Evolutionary conservation across 2,888 invertebrate species (phyloP), one percentile per base, ranked within the genome.

Genomic region (Apamea crenata): DNA sequence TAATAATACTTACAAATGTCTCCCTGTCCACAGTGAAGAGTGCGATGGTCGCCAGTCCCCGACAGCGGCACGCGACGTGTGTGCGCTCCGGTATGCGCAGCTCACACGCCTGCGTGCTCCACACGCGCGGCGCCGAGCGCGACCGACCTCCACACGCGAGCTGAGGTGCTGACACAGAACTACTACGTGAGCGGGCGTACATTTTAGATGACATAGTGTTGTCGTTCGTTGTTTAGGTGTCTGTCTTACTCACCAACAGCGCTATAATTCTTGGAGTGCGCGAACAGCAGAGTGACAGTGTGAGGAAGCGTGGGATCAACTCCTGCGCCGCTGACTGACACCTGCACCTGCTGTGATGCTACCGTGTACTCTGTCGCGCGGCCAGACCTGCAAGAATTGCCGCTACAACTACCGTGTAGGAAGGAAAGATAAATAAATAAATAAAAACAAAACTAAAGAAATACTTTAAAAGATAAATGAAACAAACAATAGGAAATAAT

Each of bases 301-400:
- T 94, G 95, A 65, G 91, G 96, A 88, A 94, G 95, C 90, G 91
- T 94, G 91, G 88, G 92, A 90, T 94, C 97, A 73, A 92, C 95
- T 25, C 92, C 93, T 18, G 88, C 87, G 40, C 94, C 94, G 61
- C 90, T 91, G 10, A 93, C 93, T 6, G 93, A 93, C 76, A 95
- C 91, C 86, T 97, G 96, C 47, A 95, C 90, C 85, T 97, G 96
- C 81, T 97, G 97, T 1, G 98, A 98, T 78, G 97, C 97, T 74
- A 98, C 95, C 89, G 97, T 97, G 93, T 98, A 98, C 92, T 98
- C 97, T 90, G 98, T 94, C 92, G 98, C 98, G 25, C 97, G 97
- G 0, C 98, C 98, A 89, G 97, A 97, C 92, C 98, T 98, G 92
- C 87, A 94, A 94, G 88, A 92, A 83, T 93, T 92, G 82, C 88